These are phyloP conservation scores for Bicyclus anynana DNA, from an alignment of 1,140 invertebrate genomes.

Conservation along the genomic window DNA sequence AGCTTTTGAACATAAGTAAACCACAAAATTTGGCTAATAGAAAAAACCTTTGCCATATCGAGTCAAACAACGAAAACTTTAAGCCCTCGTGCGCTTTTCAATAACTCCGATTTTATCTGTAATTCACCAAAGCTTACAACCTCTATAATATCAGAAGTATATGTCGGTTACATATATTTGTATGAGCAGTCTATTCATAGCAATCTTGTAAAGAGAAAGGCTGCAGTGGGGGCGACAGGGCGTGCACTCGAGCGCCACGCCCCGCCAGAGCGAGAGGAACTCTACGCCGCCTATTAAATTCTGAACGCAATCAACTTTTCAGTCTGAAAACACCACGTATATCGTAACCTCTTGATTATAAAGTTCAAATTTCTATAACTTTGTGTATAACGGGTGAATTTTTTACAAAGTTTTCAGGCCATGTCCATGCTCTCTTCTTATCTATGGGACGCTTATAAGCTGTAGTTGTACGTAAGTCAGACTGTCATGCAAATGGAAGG, in stretches of 20 bases:
- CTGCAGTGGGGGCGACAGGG: constrained; percentile 47
- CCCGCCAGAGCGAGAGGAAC: constrained; percentile 53
- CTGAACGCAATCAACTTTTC: constrained; percentile 23
- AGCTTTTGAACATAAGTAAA: too few relatives aligned
- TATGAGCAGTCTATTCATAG: constrained; percentile 35
- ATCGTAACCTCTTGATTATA: constrained; percentile 28
- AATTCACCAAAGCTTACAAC: constrained; percentile 7
- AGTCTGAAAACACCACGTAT: constrained; percentile 3
- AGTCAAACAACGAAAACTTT: neutral
- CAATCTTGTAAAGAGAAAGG: constrained; percentile 35
- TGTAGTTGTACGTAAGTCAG: constrained; percentile 65
- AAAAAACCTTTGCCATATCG: neutral
- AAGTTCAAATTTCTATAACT: constrained; percentile 32
- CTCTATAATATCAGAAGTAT: constrained; percentile 6
- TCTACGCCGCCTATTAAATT: constrained; percentile 53
- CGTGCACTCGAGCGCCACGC: constrained; percentile 55
- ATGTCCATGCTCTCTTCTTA: constrained; percentile 49
- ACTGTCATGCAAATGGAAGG: constrained; percentile 74
- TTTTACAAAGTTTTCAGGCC: constrained; percentile 17
- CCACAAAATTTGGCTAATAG: neutral
- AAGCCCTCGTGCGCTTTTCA: neutral
- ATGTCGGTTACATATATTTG: constrained; percentile 10
- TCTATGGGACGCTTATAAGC: constrained; percentile 50
- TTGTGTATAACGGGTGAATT: neutral
- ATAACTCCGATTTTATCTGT: constrained; percentile 3